Conservation (phyloP, 2,113 vertebrate genomes). For the Bucco capensis region DNA sequence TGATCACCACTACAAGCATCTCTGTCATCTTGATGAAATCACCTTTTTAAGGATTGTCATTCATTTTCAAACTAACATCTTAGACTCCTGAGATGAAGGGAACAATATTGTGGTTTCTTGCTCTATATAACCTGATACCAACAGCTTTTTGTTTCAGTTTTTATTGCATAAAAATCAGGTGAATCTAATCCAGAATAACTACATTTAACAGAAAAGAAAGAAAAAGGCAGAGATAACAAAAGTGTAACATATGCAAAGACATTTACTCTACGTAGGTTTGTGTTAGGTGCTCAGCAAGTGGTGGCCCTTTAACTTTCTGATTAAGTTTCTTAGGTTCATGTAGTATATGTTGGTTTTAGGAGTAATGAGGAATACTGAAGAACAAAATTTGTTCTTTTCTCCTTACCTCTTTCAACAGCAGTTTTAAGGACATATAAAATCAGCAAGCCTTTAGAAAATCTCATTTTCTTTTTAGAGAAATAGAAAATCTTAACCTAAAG, state of each 20-base stretch:
- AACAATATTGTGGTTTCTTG: background rate
- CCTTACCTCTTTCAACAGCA: background rate
- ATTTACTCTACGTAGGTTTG: background rate
- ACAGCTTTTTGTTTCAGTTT: background rate
- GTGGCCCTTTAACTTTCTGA: background rate
- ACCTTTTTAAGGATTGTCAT: background rate
- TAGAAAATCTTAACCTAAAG: slow-evolving; percentile 20
- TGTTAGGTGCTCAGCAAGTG: background rate
- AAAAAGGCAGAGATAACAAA: background rate
- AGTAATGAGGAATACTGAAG: background rate
- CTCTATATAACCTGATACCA: background rate
- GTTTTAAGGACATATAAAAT: slow-evolving; percentile 27
- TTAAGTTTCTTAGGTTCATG: background rate
- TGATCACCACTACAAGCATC: background rate
- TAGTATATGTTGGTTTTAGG: background rate
- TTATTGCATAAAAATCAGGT: background rate
- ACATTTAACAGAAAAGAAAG: background rate
- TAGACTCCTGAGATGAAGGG: background rate
- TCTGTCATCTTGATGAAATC: background rate
- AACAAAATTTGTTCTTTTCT: background rate
- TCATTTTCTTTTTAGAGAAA: slow-evolving; percentile 5
- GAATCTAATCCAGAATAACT: background rate
- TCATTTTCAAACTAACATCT: background rate
- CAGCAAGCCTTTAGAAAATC: slow-evolving; percentile 4
- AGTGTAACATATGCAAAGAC: background rate